phyloP scores from a whole-genome alignment of 2,797 vertebrate species.

The Galagoides demidoff region DNA sequence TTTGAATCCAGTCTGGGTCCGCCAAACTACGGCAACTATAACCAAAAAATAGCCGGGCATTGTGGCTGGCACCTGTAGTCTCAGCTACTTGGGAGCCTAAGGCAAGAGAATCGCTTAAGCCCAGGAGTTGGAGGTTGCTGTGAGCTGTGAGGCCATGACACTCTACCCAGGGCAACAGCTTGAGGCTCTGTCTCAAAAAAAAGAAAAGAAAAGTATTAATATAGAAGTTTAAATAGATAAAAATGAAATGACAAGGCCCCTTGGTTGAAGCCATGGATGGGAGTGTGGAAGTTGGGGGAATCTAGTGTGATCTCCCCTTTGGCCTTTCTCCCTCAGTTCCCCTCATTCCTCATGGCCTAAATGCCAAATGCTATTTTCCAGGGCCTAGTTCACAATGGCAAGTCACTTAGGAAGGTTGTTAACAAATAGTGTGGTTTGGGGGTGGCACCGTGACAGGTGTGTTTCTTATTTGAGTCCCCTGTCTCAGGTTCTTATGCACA shows the following conservation, averaged over 20 bases:
- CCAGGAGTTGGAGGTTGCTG: too few species aligned
- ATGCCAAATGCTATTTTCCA: neutral
- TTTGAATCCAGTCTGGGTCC: too few species aligned
- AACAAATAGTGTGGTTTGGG: neutral
- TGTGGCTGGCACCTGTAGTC: too few species aligned
- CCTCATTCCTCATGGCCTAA: too few species aligned
- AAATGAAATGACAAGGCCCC: neutral
- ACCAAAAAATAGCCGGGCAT: too few species aligned
- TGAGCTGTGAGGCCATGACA: too few species aligned
- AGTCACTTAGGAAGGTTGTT: neutral
- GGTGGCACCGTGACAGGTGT: neutral
- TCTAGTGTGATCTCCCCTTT: neutral
- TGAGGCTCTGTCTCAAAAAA: too few species aligned
- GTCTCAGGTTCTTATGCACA: neutral
- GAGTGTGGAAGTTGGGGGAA: neutral
- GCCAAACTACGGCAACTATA: too few species aligned
- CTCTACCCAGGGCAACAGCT: too few species aligned
- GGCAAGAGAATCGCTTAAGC: too few species aligned
- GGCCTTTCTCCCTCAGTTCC: neutral
- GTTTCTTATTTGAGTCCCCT: neutral
- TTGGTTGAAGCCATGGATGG: neutral
- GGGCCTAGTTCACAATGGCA: neutral
- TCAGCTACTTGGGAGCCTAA: too few species aligned
- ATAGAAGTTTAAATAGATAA: neutral
- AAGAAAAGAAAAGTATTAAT: too few species aligned